phyloP scores from a whole-genome alignment of 1,140 invertebrate species.

The Drosophila burlai region DNA sequence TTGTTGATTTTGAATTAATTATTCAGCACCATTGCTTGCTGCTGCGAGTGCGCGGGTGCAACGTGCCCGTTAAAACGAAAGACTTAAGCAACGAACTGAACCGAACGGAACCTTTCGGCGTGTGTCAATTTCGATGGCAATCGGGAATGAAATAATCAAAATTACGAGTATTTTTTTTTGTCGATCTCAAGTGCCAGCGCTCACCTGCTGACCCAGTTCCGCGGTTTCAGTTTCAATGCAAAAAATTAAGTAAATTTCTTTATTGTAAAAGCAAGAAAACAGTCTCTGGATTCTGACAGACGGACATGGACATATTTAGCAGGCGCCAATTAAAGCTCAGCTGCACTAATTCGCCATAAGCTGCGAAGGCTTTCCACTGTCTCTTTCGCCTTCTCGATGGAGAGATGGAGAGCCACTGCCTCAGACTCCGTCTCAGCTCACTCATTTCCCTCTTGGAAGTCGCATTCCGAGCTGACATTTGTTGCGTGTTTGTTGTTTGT shows the following conservation, averaged over 20 bases:
- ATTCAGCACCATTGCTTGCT: conserved; percentile 53
- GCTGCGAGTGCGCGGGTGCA: conserved; percentile 56
- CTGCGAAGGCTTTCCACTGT: conserved; percentile 61
- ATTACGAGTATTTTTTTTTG: conserved; percentile 29
- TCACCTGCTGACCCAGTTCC: conserved; percentile 63
- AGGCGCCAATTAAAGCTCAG: conserved; percentile 68
- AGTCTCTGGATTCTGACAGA: conserved; percentile 46
- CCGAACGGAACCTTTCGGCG: conserved; percentile 40
- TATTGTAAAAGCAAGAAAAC: conserved; percentile 11
- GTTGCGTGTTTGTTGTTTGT: conserved; percentile 63
- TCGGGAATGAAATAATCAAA: conserved; percentile 50
- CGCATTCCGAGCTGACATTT: conserved; percentile 65
- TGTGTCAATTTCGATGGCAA: conserved; percentile 22
- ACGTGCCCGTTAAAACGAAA: conserved; percentile 60
- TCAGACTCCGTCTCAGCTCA: conserved; percentile 10
- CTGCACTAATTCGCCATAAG: conserved; percentile 78
- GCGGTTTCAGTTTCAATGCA: conserved; percentile 53
- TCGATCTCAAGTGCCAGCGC: conserved; percentile 17
- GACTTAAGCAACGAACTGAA: conserved; percentile 72
- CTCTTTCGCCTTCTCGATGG: conserved; percentile 36
- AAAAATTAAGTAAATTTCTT: conserved; percentile 52
- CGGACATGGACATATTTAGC: conserved; percentile 47
- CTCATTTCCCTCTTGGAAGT: conserved; percentile 15
- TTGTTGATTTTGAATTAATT: conserved; percentile 58
- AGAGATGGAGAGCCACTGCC: conserved; percentile 1